These are phyloP conservation scores for Eupelmus urozonus DNA, from an alignment of 2,888 invertebrate species.

Conservation along the genomic window DNA sequence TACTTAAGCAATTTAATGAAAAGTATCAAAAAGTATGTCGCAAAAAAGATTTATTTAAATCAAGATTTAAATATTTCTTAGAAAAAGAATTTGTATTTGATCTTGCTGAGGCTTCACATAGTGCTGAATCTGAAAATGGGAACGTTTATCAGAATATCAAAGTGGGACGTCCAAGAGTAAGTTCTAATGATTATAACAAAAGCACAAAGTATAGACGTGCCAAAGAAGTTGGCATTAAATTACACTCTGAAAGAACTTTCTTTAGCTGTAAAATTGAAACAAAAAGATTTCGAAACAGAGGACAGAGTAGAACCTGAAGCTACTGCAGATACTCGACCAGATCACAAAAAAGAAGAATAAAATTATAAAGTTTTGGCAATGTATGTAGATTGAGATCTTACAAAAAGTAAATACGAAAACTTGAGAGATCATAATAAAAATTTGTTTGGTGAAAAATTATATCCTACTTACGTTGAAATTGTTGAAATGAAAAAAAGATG, in stretches of 20 bases:
- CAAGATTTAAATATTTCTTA: slow-evolving; percentile 26
- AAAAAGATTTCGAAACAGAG: slow-evolving; percentile 15
- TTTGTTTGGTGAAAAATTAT: slow-evolving; percentile 5
- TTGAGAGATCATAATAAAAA: slow-evolving; percentile 23
- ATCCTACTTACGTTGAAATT: slow-evolving; percentile 12
- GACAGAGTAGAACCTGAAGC: neutral
- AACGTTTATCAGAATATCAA: slow-evolving; percentile 1
- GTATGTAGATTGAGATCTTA: neutral
- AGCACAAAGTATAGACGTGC: slow-evolving; percentile 30
- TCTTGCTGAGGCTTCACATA: slow-evolving; percentile 17
- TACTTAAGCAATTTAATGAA: slow-evolving; percentile 22
- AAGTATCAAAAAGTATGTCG: slow-evolving; percentile 23
- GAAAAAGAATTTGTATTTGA: slow-evolving; percentile 27
- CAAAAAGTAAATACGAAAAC: slow-evolving; percentile 17
- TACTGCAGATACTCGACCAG: slow-evolving; percentile 3
- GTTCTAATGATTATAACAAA: slow-evolving; percentile 13
- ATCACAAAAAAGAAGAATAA: slow-evolving; percentile 3
- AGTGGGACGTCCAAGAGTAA: slow-evolving; percentile 4
- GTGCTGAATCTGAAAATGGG: slow-evolving; percentile 5
- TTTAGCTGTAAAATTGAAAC: slow-evolving; percentile 22
- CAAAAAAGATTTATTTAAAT: slow-evolving; percentile 29
- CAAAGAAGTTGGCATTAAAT: slow-evolving; percentile 25
- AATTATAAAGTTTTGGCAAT: slow-evolving; percentile 15
- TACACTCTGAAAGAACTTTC: slow-evolving; percentile 14
- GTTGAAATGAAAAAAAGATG: slow-evolving; percentile 17